Conservation (phyloP, 2,888 invertebrate genomes). For the Pollenia amentaria region DNA sequence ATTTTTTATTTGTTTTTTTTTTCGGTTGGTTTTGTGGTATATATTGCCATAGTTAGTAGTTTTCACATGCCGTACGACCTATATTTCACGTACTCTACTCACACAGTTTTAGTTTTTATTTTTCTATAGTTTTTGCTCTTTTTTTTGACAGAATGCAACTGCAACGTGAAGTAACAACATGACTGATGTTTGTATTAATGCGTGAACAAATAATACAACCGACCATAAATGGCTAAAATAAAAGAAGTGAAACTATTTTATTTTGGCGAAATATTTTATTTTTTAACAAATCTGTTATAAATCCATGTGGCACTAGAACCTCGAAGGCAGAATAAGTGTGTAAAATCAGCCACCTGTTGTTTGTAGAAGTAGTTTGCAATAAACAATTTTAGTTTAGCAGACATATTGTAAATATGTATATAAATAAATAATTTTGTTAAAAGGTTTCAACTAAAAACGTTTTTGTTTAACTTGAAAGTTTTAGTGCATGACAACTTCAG, state of each 20-base stretch:
- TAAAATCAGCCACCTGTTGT: conserved; percentile 48
- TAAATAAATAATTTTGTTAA: no score
- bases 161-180: conserved; percentile 39
- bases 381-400: neutral
- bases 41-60: conserved; percentile 50
- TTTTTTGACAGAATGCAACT: conserved; percentile 46
- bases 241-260: conserved; percentile 31
- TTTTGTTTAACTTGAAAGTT: no score
- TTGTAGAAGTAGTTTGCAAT: neutral
- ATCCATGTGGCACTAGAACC: neutral
- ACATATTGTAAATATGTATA: no score
- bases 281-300: neutral
- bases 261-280: neutral
- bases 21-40: conserved; percentile 16
- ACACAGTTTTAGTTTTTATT: conserved; percentile 54
- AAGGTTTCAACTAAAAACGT: no score
- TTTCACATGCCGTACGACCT: conserved; percentile 69
- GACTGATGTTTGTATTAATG: conserved; percentile 41
- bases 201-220: conserved; percentile 44
- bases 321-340: neutral
- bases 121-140: neutral
- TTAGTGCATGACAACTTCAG: no score
- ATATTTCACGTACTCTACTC: conserved; percentile 69
- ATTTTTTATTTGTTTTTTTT: conserved; percentile 25
- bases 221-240: conserved; percentile 25